Evolutionary conservation across 1,140 invertebrate genomes (phyloP), one percentile per base, ranked within the genome.

Genomic region (Eriosoma lanigerum): DNA sequence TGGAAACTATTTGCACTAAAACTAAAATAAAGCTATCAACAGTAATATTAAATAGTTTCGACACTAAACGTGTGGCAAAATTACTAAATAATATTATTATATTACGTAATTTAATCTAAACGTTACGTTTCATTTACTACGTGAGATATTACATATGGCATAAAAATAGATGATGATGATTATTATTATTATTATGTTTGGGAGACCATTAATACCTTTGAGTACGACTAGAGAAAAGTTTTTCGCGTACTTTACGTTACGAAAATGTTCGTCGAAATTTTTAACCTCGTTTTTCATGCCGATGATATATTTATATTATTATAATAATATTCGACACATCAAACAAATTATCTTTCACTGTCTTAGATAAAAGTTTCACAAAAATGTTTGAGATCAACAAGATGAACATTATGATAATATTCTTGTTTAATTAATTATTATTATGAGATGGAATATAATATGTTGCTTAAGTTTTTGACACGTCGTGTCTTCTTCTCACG

Each of bases 271-370:
- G 17, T 72, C 2, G 26, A 29, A 15, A 72, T 38, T 4, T 38
- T 38, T 38, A 4, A 38, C 3, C 32, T 38, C 17, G n/a, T 50
- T 72, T 72, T 50, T 52, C 19, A 21, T 52, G 29, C 68, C 46
- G 48, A 52, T 52, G 24, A 52, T 72, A 24, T 38, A 38, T 8
- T 3, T n/a, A 72, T 72, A 72, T n/a, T n/a, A n/a, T n/a, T n/a
- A n/a, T n/a, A n/a, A n/a, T n/a, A n/a, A n/a, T n/a, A n/a, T 50
- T 72, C 10, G 68, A 72, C 68, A 72, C 68, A 26, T 72, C 68
- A 72, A 72, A 72, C 17, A 26, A 52, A 72, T 17, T 26, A 50
- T 21, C 64, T 50, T 19, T 70, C 46, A 46, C 50, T 50, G 19
- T 19, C n/a, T 52, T 0, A 15, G 26, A 19, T 29, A 52, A 52